Base-by-base conservation (phyloP, 2,113 vertebrate species). In the Daphoenositta chrysoptera region DNA sequence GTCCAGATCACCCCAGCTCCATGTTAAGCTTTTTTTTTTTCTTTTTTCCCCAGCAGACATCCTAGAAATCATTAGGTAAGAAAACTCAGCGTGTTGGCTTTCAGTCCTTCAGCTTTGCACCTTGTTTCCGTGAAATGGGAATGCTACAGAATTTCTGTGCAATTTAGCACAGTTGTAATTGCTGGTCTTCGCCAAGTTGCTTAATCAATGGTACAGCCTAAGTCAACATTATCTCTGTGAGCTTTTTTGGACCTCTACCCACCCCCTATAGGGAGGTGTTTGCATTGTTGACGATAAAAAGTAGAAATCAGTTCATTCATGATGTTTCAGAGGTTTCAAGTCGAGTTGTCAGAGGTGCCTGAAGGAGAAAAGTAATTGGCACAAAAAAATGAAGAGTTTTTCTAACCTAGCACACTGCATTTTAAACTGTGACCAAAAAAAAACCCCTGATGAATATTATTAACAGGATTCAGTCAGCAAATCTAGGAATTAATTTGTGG, bases 361-460 rank as follows among this genome's bases (percentile, higher is more conserved):
- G 40, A 68, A 78, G 33, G 20, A 13, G 28, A n/a, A 58, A 50
- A 51, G 37, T 5, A 66, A 6, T 69, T 42, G 15, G 9, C 47
- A 16, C 10, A 20, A 86, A 70, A 47, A 33, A 48, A 7, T 3
- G 12, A 28, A 30, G 4, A 30, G 4, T 31, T 73, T 61, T 68
- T 16, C 30, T 66, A 15, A n/a, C 4, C 22, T 40, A 48, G 30
- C 28, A 21, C 0, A 0, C 47, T 11, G 4, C 1, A 1, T 54
- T 73, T 70, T 58, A 61, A 54, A 64, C 5, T 53, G 27, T 2
- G 40, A 47, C 7, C 63, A 37, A 12, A 14, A 65, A 56, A 14
- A 56, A 50, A 68, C n/a, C n/a, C n/a, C n/a, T n/a, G n/a, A n/a
- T n/a, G n/a, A 63, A 54, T 50, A 6, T 20, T 68, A 3, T 61